Conservation (phyloP, 2,113 vertebrate species). For the Aythya baeri region DNA sequence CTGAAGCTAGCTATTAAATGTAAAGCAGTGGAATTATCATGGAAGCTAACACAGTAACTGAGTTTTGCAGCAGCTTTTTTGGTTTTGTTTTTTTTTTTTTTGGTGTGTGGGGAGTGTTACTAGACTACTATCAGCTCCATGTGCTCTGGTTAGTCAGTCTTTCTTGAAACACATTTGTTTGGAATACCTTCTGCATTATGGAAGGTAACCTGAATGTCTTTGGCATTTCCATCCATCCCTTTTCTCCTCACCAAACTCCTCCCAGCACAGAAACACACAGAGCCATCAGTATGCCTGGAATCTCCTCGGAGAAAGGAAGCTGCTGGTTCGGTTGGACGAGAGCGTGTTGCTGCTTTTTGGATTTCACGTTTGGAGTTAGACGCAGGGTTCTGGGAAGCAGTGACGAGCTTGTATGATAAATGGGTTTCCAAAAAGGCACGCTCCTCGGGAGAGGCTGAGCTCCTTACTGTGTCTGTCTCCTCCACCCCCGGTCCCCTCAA, state of each 20-base stretch:
- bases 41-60: background rate
- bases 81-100: background rate
- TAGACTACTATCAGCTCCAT: background rate
- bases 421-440: constrained; percentile 2
- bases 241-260: background rate
- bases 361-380: background rate
- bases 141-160: background rate
- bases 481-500: background rate
- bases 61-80: background rate
- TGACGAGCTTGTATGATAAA: background rate
- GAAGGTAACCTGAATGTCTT: background rate
- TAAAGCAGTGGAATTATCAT: background rate
- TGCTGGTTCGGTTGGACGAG: background rate
- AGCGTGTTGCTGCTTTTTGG: background rate
- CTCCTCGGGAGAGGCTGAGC: background rate
- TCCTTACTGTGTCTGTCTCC: background rate
- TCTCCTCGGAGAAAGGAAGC: background rate
- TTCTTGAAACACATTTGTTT: background rate
- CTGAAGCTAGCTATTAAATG: background rate
- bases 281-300: background rate
- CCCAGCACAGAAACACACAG: background rate
- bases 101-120: background rate
- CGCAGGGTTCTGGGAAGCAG: background rate
- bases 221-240: background rate
- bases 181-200: background rate